Evolutionary conservation across 1,140 invertebrate genomes (phyloP), one percentile per base, ranked within the genome.

Genomic region (Eufriesea mexicana): DNA sequence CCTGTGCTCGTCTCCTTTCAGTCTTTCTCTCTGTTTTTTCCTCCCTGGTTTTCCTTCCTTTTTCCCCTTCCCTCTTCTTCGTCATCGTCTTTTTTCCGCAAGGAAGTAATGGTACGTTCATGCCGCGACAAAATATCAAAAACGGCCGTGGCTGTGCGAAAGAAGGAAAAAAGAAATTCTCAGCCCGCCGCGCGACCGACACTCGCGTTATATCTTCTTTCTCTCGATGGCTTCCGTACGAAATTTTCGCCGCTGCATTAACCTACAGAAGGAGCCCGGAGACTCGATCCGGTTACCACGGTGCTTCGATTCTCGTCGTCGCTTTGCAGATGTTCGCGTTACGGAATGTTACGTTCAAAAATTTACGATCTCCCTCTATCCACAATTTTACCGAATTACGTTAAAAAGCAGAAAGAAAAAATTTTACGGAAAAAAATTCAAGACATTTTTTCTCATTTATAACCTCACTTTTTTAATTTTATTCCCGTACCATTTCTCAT

Each of bases 111-210:
- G 54, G 35, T 20, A 64, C 68, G 42, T 68, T 62, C 67, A 59
- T 51, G 20, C 67, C 14, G 76, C 66, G 66, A 59, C 66, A 28
- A 79, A 70, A 61, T 71, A 70, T 49, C 42, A 49, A 61, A 59
- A 59, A 70, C 25, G 35, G 14, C 4, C 49, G 25, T 10, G 49
- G 14, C 57, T 16, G 18, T 9, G 23, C 23, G 45, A 20, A 28
- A 25, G n/a, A 6, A 25, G 18, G 25, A 6, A 16, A 35, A 35
- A 62, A 25, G 25, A 45, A 66, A 45, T 28, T 45, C 10, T n/a
- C 64, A n/a, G 10, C 64, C 12, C 42, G 35, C 35, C 10, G 2
- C n/a, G 42, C 66, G 23, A 16, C 66, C n/a, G 23, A 25, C 66
- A 47, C 10, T 25, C 23, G 23, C 35, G 42, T 47, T 42, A 25